Evolutionary conservation across 2,888 invertebrate species (phyloP), one percentile per base, ranked within the genome.

Genomic region (Podabrus alpinus): DNA sequence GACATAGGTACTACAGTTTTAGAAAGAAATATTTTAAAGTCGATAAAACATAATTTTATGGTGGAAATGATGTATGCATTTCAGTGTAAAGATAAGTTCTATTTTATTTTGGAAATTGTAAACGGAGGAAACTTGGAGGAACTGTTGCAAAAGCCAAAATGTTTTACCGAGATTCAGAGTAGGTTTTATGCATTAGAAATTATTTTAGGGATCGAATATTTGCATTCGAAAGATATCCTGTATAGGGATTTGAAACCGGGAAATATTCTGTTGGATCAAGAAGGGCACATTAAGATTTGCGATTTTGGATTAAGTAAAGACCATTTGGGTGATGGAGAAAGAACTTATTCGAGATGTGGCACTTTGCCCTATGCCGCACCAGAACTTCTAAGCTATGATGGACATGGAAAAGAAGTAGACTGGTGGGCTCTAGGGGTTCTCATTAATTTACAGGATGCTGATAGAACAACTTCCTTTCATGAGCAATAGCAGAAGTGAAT

Each of bases 261-360:
- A 89, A 99, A 99, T 91, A 91, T 99, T 83, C 91, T 99, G 81
- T 91, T 99, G 79, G 99, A 99, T 89, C 97, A 97, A 88, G 98
- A 99, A 88, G 99, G 99, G n/a, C 99, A 99, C 89, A 98, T 99
- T 85, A 99, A 99, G 91, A 99, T 99, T 84, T 98, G 99, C 24
- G 99, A 99, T 89, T 99, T 99, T 89, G 99, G 99, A 13, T 90
- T 99, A 71, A 99, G 99, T 89, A 99, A 99, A 90, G 98, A 98
- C 87, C 97, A 99, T 88, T 99, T 99, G 85, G 95, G 94, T 74
- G 98, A 96, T 89, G 98, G 98, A 79, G 93, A 94, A 83, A 97
- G 96, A 78, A 97, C 97, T 62, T 95, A 95, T 88, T 98, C 98
- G 69, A 98, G 98, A 90, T 98, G 98, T 89, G 98, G 98, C 81